Conservation (phyloP, 2,113 vertebrate species). For the Petaurus breviceps region DNA sequence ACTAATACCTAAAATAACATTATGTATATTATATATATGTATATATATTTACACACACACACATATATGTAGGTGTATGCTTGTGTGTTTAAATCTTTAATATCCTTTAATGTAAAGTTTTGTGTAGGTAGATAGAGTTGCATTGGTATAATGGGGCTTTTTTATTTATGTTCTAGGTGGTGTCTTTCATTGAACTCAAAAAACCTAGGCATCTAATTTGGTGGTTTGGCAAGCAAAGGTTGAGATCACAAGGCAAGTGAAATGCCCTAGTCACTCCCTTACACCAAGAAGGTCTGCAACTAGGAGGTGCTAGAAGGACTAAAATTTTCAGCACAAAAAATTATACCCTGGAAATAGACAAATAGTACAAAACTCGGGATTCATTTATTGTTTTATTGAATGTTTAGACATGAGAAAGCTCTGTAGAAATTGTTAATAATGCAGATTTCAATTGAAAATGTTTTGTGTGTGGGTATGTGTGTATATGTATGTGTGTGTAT, state of each 20-base stretch:
- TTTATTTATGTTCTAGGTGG: neutral
- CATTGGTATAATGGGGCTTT: neutral
- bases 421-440: neutral
- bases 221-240: neutral
- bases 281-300: no score
- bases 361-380: neutral
- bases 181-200: neutral
- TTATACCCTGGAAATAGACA: neutral
- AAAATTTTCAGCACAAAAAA: neutral
- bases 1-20: neutral
- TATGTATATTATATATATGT: neutral
- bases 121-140: neutral
- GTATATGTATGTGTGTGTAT: no score
- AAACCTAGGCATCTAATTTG: neutral
- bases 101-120: neutral
- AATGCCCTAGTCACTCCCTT: neutral
- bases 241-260: neutral
- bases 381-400: neutral
- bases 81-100: neutral
- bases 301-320: neutral
- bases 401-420: neutral
- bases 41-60: no score
- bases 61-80: no score
- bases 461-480: no score
- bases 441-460: neutral